Base-by-base conservation (phyloP, 2,888 invertebrate genomes). In the Temnothorax rugatulus region DNA sequence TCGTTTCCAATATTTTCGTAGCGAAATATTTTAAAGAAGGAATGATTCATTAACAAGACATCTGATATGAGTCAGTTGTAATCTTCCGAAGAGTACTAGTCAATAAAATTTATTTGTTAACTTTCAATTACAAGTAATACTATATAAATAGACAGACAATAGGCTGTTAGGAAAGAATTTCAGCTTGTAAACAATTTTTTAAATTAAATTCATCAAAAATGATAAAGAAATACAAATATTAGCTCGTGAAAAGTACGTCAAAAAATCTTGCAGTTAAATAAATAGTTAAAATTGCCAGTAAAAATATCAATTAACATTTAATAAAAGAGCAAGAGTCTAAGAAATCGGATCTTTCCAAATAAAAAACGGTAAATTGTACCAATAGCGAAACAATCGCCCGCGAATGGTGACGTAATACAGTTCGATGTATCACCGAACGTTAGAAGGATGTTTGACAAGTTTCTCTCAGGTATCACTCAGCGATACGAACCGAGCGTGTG, bases 401-500 rank as follows among this genome's bases (percentile, higher is more conserved):
- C 8, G 15, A 66, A 38, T 38, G 25, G 29, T 50, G 29, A 57
- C 18, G 8, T 54, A 34, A 21, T 41, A 8, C 29, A 75, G 21
- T 41, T 63, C n/a, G 18, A 66, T 29, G 54, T 79, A 79, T 79
- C 79, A 68, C 25, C 18, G 57, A 87, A 66, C 71, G 82, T 69
- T 82, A 83, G 64, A 82, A 82, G 47, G 87, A 88, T 86, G 89
- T 86, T 89, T 84, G 88, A 88, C 87, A 86, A 89, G 89, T 89
- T 90, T 90, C 88, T 84, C 90, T 90, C 87, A 88, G 90, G 90
- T 93, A 93, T 93, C 92, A 92, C 89, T 92, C 91, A 91, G 86
- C 91, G 88, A 86, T 85, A 89, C 89, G 91, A 92, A 92, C 76
- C 68, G 86, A 89, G 90, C 92, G 93, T 91, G 93, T 94, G 93